phyloP scores from a whole-genome alignment of 2,113 vertebrate genomes.

The Tichodroma muraria region DNA sequence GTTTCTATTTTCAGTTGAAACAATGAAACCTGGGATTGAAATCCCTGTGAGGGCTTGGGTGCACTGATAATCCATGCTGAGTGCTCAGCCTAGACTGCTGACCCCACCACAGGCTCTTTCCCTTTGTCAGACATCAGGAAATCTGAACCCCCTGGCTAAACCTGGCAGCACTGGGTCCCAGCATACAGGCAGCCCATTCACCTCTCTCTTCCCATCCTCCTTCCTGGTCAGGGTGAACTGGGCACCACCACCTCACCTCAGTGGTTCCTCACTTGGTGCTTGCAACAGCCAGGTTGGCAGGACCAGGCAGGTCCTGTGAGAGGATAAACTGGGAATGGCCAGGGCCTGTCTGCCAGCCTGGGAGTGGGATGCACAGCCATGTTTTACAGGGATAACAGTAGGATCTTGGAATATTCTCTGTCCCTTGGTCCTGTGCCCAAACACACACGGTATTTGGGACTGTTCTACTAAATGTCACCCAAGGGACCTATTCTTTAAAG shows the following conservation, averaged over 20 bases:
- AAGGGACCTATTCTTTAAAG: conserved; percentile 64
- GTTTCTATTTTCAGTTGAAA: not conserved
- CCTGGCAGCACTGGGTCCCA: not conserved
- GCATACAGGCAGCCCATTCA: not conserved
- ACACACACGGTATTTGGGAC: conserved; percentile 20
- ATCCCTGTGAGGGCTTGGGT: not conserved
- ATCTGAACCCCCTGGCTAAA: not conserved
- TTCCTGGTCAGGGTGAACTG: not conserved
- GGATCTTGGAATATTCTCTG: not conserved
- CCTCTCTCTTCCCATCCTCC: not conserved
- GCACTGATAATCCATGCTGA: fast-evolving
- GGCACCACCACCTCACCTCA: not conserved
- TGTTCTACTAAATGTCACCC: conserved; percentile 48
- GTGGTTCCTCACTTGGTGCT: not conserved
- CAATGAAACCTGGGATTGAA: not conserved
- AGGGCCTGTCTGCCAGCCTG: not conserved
- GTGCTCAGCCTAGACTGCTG: not conserved
- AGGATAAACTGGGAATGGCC: fast-evolving
- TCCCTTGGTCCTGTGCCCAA: not conserved
- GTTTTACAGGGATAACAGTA: not conserved
- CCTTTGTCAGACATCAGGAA: not conserved
- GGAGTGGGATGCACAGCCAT: not conserved
- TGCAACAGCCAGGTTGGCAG: not conserved
- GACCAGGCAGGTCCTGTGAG: fast-evolving
- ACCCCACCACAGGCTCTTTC: not conserved